Percentiles rank a stretch among this genome's conserved stretches.
phyloP scores from a whole-genome alignment of 2,113 vertebrate species.

The Thamnaconus septentrionalis region DNA sequence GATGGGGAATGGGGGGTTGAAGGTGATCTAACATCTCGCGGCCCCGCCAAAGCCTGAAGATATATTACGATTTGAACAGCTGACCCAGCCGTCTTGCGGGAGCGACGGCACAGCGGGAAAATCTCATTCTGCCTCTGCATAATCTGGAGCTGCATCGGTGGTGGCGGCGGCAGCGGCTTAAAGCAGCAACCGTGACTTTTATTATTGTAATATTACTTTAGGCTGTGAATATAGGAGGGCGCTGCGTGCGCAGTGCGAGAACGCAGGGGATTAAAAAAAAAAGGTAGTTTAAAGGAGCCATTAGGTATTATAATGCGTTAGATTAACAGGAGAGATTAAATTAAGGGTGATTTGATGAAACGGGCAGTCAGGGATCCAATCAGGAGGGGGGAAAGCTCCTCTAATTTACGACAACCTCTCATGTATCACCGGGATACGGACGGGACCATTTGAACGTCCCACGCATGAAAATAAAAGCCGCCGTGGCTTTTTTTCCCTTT shows the following conservation, averaged over 20 bases:
- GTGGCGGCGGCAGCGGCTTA: constrained; percentile 5
- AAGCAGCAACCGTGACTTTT: constrained; percentile 34
- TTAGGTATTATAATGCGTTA: constrained; percentile 4
- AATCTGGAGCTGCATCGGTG: constrained; percentile 49
- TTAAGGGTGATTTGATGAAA: neutral
- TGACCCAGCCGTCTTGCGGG: constrained; percentile 43
- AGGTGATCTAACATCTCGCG: constrained; percentile 58
- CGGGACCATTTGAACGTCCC: neutral
- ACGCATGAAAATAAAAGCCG: neutral
- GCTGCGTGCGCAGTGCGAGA: too few relatives aligned
- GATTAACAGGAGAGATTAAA: neutral
- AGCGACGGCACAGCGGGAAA: constrained; percentile 13
- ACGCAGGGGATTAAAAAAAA: too few relatives aligned
- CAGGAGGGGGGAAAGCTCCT: neutral
- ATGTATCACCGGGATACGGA: too few relatives aligned
- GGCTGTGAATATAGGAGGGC: neutral
- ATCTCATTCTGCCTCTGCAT: constrained; percentile 55
- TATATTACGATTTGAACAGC: constrained; percentile 64
- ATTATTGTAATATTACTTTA: constrained; percentile 43
- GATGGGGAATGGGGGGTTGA: neutral
- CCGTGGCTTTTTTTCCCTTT: constrained; percentile 39
- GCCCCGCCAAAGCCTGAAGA: constrained; percentile 38
- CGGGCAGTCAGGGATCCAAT: constrained; percentile 2
- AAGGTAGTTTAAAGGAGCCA: neutral
- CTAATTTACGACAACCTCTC: neutral